phyloP scores from a whole-genome alignment of 1,140 invertebrate genomes.

The Scaptomyza montana region DNA sequence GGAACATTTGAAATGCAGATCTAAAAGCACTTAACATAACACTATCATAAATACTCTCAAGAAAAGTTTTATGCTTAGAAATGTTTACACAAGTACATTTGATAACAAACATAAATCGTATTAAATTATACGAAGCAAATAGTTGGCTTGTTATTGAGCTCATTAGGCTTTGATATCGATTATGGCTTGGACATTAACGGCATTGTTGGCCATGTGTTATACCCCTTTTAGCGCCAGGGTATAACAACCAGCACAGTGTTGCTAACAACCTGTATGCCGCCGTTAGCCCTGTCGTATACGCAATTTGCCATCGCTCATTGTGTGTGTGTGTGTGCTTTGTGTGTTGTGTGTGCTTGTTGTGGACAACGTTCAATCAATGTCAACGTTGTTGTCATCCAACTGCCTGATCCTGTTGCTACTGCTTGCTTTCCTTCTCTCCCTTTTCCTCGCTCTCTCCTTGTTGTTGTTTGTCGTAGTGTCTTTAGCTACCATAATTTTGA shows the following conservation, averaged over 20 bases:
- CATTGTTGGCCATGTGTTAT: slow-evolving; percentile 24
- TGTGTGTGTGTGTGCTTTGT: slow-evolving; percentile 17
- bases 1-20: too few relatives aligned
- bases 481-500: slow-evolving; percentile 66
- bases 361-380: slow-evolving; percentile 79
- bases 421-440: slow-evolving; percentile 22
- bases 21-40: too few relatives aligned
- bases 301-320: slow-evolving; percentile 38
- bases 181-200: slow-evolving; percentile 2
- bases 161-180: not conserved
- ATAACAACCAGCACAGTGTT: slow-evolving; percentile 69
- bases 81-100: too few relatives aligned
- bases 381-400: slow-evolving; percentile 61
- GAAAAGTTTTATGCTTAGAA: too few relatives aligned
- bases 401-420: slow-evolving; percentile 47
- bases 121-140: not conserved
- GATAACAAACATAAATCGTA: too few relatives aligned
- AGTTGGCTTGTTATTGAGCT: slow-evolving; percentile 12
- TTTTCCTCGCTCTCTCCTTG: slow-evolving; percentile 3
- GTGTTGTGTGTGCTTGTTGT: slow-evolving; percentile 51
- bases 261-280: slow-evolving; percentile 54
- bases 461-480: slow-evolving; percentile 7
- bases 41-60: too few relatives aligned
- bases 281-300: not conserved
- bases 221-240: slow-evolving; percentile 50